These are phyloP conservation scores for Folsomia manolachei DNA, from an alignment of 2,888 invertebrate genomes.

Conservation along the genomic window DNA sequence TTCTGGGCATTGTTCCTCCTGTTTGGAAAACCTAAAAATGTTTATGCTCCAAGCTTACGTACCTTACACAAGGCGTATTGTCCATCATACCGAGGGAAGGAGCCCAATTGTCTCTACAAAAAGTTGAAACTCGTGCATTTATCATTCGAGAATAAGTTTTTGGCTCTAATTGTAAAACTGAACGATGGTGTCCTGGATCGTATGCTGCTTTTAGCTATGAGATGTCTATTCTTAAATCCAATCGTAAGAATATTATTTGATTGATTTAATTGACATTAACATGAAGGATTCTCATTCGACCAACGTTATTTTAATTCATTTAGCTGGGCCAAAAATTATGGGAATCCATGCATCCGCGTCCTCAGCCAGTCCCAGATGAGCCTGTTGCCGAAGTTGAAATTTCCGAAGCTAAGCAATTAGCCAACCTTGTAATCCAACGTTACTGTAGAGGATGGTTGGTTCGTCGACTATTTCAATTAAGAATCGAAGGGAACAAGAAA, in stretches of 20 bases:
- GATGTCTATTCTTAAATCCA: conserved; percentile 34
- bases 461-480: conserved; percentile 29
- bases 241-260: conserved; percentile 11
- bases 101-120: conserved; percentile 23
- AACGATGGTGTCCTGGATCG: conserved; percentile 29
- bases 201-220: conserved; percentile 23
- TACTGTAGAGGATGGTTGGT: conserved; percentile 38
- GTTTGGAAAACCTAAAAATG: conserved; percentile 20
- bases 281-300: neutral
- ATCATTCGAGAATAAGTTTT: conserved; percentile 31
- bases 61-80: conserved; percentile 29
- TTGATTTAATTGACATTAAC: neutral
- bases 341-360: neutral
- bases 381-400: neutral
- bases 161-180: conserved; percentile 17
- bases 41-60: conserved; percentile 16
- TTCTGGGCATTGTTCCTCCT: conserved; percentile 31
- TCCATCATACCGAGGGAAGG: conserved; percentile 23
- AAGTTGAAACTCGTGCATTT: conserved; percentile 21
- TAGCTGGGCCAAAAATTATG: neutral
- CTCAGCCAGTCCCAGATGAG: neutral
- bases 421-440: conserved; percentile 26
- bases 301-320: neutral
- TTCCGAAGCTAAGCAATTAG: conserved; percentile 6
- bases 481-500: conserved; percentile 14